Evolutionary conservation across 2,797 vertebrate genomes (phyloP).

Genomic region (Coregonus ussuriensis): DNA sequence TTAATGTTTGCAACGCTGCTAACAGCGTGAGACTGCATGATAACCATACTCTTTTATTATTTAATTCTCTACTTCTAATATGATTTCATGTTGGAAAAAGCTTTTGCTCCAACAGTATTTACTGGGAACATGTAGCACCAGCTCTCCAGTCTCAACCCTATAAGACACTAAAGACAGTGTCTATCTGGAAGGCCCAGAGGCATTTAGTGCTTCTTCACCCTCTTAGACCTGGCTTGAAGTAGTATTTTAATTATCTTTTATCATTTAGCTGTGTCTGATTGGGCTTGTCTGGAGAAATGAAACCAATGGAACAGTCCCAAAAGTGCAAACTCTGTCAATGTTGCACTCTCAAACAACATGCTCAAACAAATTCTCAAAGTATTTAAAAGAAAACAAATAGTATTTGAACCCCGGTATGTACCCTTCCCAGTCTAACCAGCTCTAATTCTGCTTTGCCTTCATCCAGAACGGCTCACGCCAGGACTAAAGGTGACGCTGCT

Average conservation of each 20-base stretch:
- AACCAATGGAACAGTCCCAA: not conserved
- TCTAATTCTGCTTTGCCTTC: not conserved
- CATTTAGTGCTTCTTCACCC: not conserved
- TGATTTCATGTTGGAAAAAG: not conserved
- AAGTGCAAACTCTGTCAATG: not conserved
- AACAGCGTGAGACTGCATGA: too few species aligned
- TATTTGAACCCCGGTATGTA: not conserved
- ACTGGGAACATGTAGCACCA: too few species aligned
- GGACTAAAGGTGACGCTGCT: slow-evolving; percentile 90
- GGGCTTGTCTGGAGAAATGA: not conserved
- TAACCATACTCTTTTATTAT: too few species aligned
- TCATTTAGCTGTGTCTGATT: not conserved
- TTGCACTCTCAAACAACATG: not conserved
- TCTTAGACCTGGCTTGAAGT: not conserved
- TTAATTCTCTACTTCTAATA: not conserved
- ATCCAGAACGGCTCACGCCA: slow-evolving; percentile 88
- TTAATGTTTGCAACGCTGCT: too few species aligned
- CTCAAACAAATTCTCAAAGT: not conserved
- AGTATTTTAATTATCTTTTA: not conserved
- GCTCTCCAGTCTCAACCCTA: not conserved
- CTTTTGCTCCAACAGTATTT: not conserved
- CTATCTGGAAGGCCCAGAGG: not conserved
- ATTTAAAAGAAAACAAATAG: not conserved
- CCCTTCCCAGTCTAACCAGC: not conserved
- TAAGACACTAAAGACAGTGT: not conserved